Evolutionary conservation across 2,888 invertebrate genomes (phyloP).

Genomic region (Chrysolina americana): DNA sequence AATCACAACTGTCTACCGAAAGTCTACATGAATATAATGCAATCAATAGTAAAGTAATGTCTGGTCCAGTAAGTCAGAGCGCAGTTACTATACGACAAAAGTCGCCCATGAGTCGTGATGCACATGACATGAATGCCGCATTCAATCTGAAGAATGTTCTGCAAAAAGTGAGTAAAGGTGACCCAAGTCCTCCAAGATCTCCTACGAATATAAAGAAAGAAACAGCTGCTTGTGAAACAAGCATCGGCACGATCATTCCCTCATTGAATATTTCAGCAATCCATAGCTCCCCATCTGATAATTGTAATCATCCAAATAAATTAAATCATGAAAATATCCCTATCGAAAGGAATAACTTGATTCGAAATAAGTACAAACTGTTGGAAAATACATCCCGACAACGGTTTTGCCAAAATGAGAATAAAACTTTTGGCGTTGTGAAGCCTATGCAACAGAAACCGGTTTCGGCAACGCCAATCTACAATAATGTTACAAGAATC

Average conservation of each 20-base stretch:
- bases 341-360: neutral
- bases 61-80: constrained; percentile 80
- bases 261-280: constrained; percentile 32
- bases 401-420: constrained; percentile 33
- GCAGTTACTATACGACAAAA: constrained; percentile 76
- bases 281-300: constrained; percentile 43
- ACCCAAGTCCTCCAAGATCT: constrained; percentile 40
- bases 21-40: constrained; percentile 73
- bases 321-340: neutral
- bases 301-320: neutral
- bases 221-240: neutral
- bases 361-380: constrained; percentile 21
- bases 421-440: constrained; percentile 54
- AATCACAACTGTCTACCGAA: constrained; percentile 63
- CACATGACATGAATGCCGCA: constrained; percentile 73
- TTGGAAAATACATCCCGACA: constrained; percentile 1
- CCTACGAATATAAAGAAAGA: constrained; percentile 11
- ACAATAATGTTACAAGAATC: constrained; percentile 48
- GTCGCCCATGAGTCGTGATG: constrained; percentile 73
- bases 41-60: constrained; percentile 81
- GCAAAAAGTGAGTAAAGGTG: constrained; percentile 67
- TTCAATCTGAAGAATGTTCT: constrained; percentile 73
- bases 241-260: neutral
- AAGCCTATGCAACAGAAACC: constrained; percentile 57
- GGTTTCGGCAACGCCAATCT: constrained; percentile 42